phyloP scores from a whole-genome alignment of 2,888 invertebrate species.

The Agrenia bidenticulata region DNA sequence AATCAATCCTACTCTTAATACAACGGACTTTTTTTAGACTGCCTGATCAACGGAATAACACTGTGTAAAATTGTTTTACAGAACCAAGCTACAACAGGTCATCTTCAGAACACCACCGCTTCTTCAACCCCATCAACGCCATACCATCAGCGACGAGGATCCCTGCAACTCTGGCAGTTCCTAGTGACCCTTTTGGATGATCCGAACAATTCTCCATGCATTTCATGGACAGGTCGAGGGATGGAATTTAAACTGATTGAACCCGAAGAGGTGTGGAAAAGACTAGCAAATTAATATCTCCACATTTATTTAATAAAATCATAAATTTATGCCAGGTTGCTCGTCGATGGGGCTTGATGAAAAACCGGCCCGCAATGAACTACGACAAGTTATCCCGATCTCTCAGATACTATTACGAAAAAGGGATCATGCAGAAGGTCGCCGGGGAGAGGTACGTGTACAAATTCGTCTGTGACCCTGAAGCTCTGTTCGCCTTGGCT shows the following conservation, averaged over 20 bases:
- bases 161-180: constrained; percentile 93
- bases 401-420: constrained; percentile 93
- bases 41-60: no score
- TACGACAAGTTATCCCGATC: constrained; percentile 93
- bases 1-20: no score
- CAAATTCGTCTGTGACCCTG: constrained; percentile 94
- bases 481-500: constrained; percentile 83
- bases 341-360: constrained; percentile 91
- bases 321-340: constrained; percentile 68
- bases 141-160: constrained; percentile 70
- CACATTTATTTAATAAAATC: no score
- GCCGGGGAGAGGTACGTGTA: constrained; percentile 95
- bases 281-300: no score
- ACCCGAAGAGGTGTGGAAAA: constrained; percentile 71
- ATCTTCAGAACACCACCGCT: background rate
- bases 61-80: no score
- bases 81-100: no score
- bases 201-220: constrained; percentile 59
- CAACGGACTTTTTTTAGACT: no score
- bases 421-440: constrained; percentile 98
- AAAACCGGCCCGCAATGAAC: constrained; percentile 96
- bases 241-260: constrained; percentile 95
- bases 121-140: constrained; percentile 14
- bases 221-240: constrained; percentile 87
- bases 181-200: constrained; percentile 65